These are phyloP conservation scores for Grantiella picta DNA, from an alignment of 2,113 vertebrate genomes.

Conservation along the genomic window DNA sequence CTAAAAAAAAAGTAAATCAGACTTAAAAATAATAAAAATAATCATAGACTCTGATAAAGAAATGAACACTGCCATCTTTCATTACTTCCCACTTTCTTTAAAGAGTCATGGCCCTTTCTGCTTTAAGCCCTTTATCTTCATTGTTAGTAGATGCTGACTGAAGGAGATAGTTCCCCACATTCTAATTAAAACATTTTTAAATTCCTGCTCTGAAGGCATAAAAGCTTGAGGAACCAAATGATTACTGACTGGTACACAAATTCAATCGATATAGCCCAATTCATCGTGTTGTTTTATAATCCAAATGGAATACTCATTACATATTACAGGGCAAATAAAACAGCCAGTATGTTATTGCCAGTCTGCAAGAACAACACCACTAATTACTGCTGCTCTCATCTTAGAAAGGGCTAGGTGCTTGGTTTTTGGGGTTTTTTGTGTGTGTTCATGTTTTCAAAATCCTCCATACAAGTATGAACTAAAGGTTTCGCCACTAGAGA, in stretches of 20 bases:
- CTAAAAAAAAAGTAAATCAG: not conserved
- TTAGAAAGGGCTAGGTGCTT: not conserved
- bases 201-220: constrained; percentile 34
- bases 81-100: not conserved
- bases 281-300: constrained; percentile 44
- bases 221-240: constrained; percentile 57
- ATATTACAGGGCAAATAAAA: constrained; percentile 29
- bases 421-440: accelerated
- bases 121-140: constrained; percentile 15
- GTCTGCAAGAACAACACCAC: not conserved
- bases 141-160: constrained; percentile 36
- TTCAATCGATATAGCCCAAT: constrained; percentile 52
- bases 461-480: not conserved
- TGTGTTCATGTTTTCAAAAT: not conserved
- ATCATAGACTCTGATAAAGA: not conserved
- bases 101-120: not conserved
- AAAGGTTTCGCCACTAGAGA: not conserved
- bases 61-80: not conserved
- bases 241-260: constrained; percentile 51
- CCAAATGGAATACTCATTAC: constrained; percentile 32
- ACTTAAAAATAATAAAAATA: not conserved
- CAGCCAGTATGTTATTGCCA: not conserved
- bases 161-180: constrained; percentile 21
- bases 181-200: constrained; percentile 71
- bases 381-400: not conserved